Evolutionary conservation across 2,888 invertebrate genomes (phyloP).

Genomic region (Drosophila robusta): DNA sequence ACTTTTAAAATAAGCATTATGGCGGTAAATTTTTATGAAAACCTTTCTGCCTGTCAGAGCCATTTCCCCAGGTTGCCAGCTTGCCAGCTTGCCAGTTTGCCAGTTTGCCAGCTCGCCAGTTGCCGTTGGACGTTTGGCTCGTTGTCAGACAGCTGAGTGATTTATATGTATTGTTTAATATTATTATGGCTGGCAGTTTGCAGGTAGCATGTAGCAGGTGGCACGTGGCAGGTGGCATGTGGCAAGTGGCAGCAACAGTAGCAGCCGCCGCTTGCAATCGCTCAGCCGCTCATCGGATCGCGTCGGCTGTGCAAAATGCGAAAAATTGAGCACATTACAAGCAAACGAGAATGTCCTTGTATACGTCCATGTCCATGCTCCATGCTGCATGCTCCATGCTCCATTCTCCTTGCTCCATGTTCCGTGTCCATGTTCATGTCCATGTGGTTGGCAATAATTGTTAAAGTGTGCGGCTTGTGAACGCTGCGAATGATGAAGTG

Average conservation of each 20-base stretch:
- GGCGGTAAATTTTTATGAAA: conserved; percentile 79
- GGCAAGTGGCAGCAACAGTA: conserved; percentile 22
- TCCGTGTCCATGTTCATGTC: conserved; percentile 34
- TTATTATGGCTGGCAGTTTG: conserved; percentile 76
- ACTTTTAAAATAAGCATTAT: conserved; percentile 81
- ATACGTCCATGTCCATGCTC: conserved; percentile 37
- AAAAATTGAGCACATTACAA: conserved; percentile 79
- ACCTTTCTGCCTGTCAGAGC: conserved; percentile 61
- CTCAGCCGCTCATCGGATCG: conserved; percentile 53
- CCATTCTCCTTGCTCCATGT: conserved; percentile 8
- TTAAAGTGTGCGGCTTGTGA: conserved; percentile 68
- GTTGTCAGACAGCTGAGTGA: conserved; percentile 75
- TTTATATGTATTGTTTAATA: conserved; percentile 80
- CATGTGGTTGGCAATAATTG: conserved; percentile 77
- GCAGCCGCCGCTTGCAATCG: conserved; percentile 34
- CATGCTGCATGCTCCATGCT: conserved; percentile 18
- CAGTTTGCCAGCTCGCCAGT: conserved; percentile 10
- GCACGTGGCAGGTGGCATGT: conserved; percentile 17
- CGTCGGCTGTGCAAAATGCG: conserved; percentile 75
- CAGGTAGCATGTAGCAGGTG: conserved; percentile 26
- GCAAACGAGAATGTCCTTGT: conserved; percentile 49
- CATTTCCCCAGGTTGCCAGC: conserved; percentile 37
- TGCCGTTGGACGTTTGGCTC: conserved; percentile 41
- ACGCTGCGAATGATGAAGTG: conserved; percentile 64
- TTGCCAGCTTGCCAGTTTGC: conserved; percentile 5